Evolutionary conservation across 2,113 vertebrate species (phyloP).

Genomic region (Diphyllodes magnificus): DNA sequence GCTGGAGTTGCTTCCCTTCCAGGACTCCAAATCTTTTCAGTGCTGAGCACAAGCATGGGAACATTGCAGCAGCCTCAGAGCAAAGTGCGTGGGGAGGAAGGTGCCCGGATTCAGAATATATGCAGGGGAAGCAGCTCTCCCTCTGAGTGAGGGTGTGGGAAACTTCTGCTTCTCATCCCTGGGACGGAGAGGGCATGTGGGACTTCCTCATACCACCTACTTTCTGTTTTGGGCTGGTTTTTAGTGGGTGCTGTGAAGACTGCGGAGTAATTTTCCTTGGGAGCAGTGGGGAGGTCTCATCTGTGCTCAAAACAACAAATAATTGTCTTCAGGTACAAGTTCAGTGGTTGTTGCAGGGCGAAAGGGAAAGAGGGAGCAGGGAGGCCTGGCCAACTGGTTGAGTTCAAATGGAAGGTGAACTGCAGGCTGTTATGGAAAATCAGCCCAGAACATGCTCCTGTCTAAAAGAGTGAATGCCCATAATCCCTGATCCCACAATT

Average conservation of each 20-base stretch:
- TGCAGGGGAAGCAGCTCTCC: neutral
- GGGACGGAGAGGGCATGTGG: neutral
- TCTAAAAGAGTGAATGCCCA: neutral
- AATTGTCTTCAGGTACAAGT: neutral
- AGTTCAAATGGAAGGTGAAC: neutral
- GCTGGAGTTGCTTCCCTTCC: neutral
- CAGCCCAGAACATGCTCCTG: neutral
- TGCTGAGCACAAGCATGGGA: neutral
- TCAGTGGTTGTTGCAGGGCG: fast-evolving
- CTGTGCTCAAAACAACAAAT: neutral
- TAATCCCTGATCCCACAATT: fast-evolving
- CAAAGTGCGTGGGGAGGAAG: neutral
- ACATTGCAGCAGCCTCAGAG: neutral
- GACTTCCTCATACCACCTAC: neutral
- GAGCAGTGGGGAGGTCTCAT: neutral
- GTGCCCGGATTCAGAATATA: neutral
- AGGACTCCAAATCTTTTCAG: neutral
- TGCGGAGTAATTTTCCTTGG: neutral
- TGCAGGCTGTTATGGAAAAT: neutral
- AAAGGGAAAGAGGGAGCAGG: neutral
- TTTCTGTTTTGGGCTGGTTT: neutral
- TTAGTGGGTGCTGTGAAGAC: neutral
- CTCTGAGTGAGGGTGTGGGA: slow-evolving; percentile 15
- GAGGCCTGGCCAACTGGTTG: neutral
- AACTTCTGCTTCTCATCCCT: neutral